phyloP scores from a whole-genome alignment of 1,140 invertebrate species.

The Aphaenogaster rudis region DNA sequence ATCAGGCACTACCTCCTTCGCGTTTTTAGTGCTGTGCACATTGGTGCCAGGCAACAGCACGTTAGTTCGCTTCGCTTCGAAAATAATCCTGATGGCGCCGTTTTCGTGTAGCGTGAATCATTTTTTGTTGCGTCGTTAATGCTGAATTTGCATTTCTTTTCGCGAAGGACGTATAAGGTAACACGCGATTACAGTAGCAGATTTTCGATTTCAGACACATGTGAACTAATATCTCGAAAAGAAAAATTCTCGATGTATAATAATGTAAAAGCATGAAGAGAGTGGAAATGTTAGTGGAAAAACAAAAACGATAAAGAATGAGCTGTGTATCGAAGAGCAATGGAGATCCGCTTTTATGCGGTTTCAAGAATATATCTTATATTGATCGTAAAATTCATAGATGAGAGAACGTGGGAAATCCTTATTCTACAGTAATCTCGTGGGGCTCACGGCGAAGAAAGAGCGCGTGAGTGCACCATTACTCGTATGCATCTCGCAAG shows the following conservation, averaged over 20 bases:
- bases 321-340: not conserved
- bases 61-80: constrained; percentile 5
- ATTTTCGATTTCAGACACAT: constrained; percentile 1
- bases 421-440: constrained; percentile 1
- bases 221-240: not conserved
- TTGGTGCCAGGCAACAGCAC: constrained; percentile 52
- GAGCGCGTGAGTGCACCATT: not conserved
- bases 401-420: constrained; percentile 18
- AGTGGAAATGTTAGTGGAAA: not conserved
- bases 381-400: constrained; percentile 33
- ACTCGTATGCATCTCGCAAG: constrained; percentile 43
- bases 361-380: not conserved
- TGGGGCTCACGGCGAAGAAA: not conserved
- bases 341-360: not conserved
- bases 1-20: constrained; percentile 58
- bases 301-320: not conserved
- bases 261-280: not conserved
- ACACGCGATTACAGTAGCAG: not conserved
- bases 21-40: constrained; percentile 47
- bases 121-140: constrained; percentile 1
- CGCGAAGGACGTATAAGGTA: not conserved
- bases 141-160: constrained; percentile 43
- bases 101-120: constrained; percentile 40
- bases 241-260: not conserved
- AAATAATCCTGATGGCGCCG: constrained; percentile 43